These are phyloP conservation scores for Phymanthus crucifer DNA, from an alignment of 92 coral and sea anemone genomes.

Conservation along the genomic window DNA sequence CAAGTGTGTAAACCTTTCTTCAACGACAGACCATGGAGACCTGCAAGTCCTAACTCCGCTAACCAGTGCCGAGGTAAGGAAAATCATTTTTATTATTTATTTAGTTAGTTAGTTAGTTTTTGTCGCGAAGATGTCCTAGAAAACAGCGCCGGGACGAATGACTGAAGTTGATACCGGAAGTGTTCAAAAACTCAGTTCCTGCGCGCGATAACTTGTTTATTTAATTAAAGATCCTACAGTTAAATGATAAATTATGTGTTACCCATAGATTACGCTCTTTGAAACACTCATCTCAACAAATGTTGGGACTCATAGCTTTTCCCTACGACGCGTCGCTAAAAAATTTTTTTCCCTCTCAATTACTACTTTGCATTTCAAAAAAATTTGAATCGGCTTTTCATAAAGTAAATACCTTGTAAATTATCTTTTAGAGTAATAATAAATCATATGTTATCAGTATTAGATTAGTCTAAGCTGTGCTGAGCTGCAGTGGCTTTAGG, in stretches of 20 bases:
- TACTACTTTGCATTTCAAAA: background rate
- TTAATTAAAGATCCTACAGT: background rate
- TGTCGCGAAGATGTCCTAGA: background rate
- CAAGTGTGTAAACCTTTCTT: conserved; percentile 85
- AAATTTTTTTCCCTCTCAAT: background rate
- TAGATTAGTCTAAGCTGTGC: conserved; percentile 16
- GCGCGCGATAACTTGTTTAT: background rate
- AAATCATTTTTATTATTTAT: no score
- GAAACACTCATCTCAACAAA: background rate
- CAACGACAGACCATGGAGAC: conserved; percentile 94
- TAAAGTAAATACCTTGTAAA: background rate
- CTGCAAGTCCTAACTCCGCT: conserved; percentile 79
- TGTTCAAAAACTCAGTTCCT: background rate
- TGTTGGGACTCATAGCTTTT: background rate
- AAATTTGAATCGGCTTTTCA: background rate
- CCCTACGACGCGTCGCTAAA: background rate
- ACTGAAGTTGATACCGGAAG: background rate
- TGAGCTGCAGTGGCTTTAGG: background rate
- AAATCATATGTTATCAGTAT: conserved; percentile 25
- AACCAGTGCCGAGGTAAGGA: conserved; percentile 92
- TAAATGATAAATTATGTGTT: conserved; percentile 10
- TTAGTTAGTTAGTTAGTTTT: background rate
- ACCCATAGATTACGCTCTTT: background rate
- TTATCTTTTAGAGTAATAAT: conserved; percentile 12
- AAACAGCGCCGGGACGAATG: background rate